Evolutionary conservation across 2,888 invertebrate genomes (phyloP).

Genomic region (Caenorhabditis virilis): DNA sequence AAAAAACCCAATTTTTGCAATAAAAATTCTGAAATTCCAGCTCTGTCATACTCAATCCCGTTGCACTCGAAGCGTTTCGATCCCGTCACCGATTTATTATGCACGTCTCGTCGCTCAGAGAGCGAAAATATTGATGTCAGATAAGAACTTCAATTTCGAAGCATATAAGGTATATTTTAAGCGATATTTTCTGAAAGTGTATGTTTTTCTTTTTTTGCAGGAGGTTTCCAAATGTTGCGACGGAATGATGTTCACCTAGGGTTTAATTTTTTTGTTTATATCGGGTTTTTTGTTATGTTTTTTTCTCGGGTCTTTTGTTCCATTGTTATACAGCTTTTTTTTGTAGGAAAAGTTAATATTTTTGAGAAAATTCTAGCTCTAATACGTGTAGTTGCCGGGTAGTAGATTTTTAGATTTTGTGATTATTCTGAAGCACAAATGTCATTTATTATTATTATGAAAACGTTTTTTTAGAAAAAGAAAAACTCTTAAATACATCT

Average conservation of each 20-base stretch:
- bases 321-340: constrained; percentile 1
- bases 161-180: constrained; percentile 8
- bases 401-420: too few species aligned
- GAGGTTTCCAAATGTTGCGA: constrained; percentile 7
- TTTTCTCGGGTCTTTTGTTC: constrained; percentile 1
- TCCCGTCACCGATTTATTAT: constrained; percentile 41
- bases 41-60: constrained; percentile 37
- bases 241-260: constrained; percentile 33
- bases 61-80: constrained; percentile 36
- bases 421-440: too few species aligned
- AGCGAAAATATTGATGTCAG: constrained; percentile 30
- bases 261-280: not conserved
- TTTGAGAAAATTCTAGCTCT: too few species aligned
- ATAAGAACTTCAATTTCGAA: constrained; percentile 19
- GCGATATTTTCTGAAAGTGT: not conserved
- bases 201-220: constrained; percentile 6
- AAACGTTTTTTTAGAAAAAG: too few species aligned
- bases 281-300: constrained; percentile 1
- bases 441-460: too few species aligned
- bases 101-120: constrained; percentile 31
- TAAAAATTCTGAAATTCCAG: constrained; percentile 9
- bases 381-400: too few species aligned
- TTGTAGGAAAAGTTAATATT: not conserved
- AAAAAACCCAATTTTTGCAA: not conserved
- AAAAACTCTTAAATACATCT: too few species aligned